Evolutionary conservation across 2,888 invertebrate species (phyloP), one percentile per base, ranked within the genome.

Genomic region (Habroteleia sp.): DNA sequence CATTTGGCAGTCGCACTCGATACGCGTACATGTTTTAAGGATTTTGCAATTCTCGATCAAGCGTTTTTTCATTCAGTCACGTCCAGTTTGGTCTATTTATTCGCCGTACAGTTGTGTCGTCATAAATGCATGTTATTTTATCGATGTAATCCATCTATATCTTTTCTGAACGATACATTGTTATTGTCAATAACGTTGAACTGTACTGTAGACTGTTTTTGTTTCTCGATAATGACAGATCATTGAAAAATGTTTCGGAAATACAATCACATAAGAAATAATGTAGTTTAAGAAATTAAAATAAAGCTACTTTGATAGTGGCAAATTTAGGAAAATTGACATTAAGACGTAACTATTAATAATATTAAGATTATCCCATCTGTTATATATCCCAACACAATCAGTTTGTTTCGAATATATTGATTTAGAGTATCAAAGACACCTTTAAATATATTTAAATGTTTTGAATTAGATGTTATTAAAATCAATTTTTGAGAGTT

Each of bases 321-420:
- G 23, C 8, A 8, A 14, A 20, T 23, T n/a, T 56, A 42, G 41
- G 16, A 5, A 56, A 56, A 42, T 33, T 42, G 20, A 10, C 13
- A 13, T 23, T 41, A 41, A 54, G 54, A 27, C 54, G 39, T 31
- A 33, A 56, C 5, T 1, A 41, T 42, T 41, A 56, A 37, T 17
- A 25, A n/a, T n/a, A n/a, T 44, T 58, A 56, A 41, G 41, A 1
- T 5, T 2, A 17, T 5, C 33, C 5, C 31, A 33, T 33, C 42
- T 42, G 25, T 25, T 58, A 35, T 2, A 20, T 20, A 20, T 20
- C 4, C 20, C 3, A 2, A 20, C 4, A 3, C 20, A 20, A 20
- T 2, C 20, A 20, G 20, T 20, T 20, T 20, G 2, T 20, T 20
- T 20, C 5, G 5, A 20, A n/a, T n/a, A n/a, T n/a, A n/a, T n/a